phyloP scores from a whole-genome alignment of 2,888 invertebrate genomes.

The Micoletzkya japonica region DNA sequence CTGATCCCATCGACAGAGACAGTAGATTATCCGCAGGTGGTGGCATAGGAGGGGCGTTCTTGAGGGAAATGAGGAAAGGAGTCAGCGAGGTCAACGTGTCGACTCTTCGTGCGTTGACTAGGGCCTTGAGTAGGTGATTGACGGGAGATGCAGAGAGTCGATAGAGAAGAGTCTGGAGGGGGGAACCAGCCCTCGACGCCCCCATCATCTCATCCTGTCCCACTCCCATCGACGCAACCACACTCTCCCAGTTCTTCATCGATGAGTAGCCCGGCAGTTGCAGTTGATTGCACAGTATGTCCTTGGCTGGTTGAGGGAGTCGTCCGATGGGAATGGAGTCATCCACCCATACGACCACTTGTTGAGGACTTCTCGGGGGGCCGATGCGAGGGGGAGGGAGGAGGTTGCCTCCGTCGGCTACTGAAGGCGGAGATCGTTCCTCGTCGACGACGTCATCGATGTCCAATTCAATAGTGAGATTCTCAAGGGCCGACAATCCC shows the following conservation, averaged over 20 bases:
- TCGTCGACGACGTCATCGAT: background rate
- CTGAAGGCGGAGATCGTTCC: background rate
- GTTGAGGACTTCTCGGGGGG: background rate
- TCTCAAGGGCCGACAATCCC: background rate
- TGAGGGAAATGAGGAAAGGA: background rate
- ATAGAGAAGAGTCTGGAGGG: background rate
- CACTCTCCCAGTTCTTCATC: constrained; percentile 12
- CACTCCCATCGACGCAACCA: constrained; percentile 9
- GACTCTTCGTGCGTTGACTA: constrained; percentile 7
- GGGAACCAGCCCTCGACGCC: background rate
- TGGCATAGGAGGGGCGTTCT: background rate
- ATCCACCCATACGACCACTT: background rate
- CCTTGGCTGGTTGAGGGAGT: background rate
- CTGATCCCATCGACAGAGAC: background rate
- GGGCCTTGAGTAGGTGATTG: background rate
- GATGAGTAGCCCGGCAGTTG: constrained; percentile 6
- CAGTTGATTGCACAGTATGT: constrained; percentile 6
- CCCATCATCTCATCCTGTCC: constrained; percentile 13
- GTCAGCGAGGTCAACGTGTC: constrained; percentile 9
- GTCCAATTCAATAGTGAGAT: constrained; percentile 24
- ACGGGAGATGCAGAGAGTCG: background rate
- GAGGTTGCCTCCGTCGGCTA: background rate
- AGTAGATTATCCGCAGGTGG: background rate
- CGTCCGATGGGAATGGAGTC: background rate
- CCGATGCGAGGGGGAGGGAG: background rate